phyloP scores from a whole-genome alignment of 2,113 vertebrate genomes.

The Cynoglossus semilaevis region DNA sequence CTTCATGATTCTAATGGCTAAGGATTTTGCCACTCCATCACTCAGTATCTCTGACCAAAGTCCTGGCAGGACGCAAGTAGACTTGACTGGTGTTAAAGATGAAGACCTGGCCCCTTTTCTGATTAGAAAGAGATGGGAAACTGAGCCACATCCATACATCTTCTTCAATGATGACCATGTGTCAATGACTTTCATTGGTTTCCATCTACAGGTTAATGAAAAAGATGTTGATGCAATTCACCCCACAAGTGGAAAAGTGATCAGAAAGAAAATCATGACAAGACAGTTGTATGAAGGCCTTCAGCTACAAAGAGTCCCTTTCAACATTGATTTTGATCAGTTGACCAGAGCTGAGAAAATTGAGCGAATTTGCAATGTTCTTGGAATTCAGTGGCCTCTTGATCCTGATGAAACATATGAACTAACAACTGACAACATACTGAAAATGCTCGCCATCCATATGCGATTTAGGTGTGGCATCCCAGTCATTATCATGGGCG shows the following conservation, averaged over 20 bases:
- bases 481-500: constrained; percentile 95
- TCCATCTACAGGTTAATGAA: constrained; percentile 77
- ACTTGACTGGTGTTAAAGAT: constrained; percentile 70
- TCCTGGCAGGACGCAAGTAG: constrained; percentile 68
- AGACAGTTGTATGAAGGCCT: constrained; percentile 75
- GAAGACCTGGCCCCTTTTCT: constrained; percentile 88
- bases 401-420: constrained; percentile 94
- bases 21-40: constrained; percentile 93
- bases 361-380: constrained; percentile 80
- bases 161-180: constrained; percentile 89
- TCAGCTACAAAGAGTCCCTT: constrained; percentile 83
- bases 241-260: constrained; percentile 68
- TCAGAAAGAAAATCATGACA: constrained; percentile 84
- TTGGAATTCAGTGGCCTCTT: constrained; percentile 81
- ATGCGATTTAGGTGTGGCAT: constrained; percentile 95
- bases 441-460: constrained; percentile 94
- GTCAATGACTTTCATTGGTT: constrained; percentile 96
- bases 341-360: constrained; percentile 85
- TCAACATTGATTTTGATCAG: constrained; percentile 85
- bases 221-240: constrained; percentile 81
- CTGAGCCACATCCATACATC: constrained; percentile 92
- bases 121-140: constrained; percentile 91
- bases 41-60: constrained; percentile 89
- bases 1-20: constrained; percentile 97
- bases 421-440: constrained; percentile 90